These are phyloP conservation scores for Phaonia tiefii DNA, from an alignment of 2,888 invertebrate species.

Conservation along the genomic window DNA sequence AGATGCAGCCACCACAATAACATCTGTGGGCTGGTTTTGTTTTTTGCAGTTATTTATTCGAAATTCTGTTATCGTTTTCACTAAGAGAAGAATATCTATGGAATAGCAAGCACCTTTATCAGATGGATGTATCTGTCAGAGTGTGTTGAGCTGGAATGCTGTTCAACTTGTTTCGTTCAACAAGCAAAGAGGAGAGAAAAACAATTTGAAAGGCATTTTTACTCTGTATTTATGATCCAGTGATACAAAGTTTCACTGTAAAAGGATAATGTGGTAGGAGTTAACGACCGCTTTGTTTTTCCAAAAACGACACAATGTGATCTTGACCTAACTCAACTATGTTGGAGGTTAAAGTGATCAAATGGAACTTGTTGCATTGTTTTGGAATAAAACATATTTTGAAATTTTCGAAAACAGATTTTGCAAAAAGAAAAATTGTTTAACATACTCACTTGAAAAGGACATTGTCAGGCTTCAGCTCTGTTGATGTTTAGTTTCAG, in stretches of 20 bases:
- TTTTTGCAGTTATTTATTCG: constrained; percentile 5
- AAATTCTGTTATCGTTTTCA: constrained; percentile 6
- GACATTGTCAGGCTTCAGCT: too few species aligned
- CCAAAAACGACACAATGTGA: too few species aligned
- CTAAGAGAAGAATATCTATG: too few species aligned
- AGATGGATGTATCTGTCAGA: not conserved
- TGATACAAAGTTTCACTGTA: too few species aligned
- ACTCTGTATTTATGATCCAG: too few species aligned
- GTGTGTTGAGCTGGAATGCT: constrained; percentile 51
- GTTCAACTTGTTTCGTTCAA: constrained; percentile 47
- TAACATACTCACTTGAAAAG: too few species aligned
- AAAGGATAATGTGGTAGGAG: too few species aligned
- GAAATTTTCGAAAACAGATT: not conserved
- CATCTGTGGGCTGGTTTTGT: constrained; percentile 9
- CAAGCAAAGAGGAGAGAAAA: not conserved
- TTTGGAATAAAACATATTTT: too few species aligned
- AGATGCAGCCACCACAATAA: not conserved
- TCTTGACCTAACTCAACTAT: not conserved
- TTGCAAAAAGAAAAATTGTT: not conserved
- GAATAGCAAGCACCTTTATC: too few species aligned
- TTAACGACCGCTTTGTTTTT: too few species aligned
- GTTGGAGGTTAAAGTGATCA: not conserved
- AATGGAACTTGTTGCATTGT: not conserved
- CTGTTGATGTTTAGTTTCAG: too few species aligned
- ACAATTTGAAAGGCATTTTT: too few species aligned